Evolutionary conservation across 2,797 vertebrate genomes (phyloP).

Genomic region (Sebastes matsubarae): DNA sequence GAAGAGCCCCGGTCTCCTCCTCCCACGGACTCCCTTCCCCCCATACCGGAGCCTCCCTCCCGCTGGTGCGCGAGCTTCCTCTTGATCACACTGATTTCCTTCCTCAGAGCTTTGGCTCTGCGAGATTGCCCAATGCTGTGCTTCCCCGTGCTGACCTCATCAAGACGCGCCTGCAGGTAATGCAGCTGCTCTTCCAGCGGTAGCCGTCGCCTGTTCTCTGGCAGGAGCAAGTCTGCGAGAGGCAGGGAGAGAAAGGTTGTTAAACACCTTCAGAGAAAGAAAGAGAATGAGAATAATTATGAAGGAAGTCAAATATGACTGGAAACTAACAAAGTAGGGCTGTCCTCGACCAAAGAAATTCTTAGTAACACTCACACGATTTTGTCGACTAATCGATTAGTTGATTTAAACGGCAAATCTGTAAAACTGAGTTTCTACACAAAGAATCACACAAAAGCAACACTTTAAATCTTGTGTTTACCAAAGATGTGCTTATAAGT

Average conservation of each 20-base stretch:
- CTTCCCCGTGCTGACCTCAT: constrained; percentile 91
- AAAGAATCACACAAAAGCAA: not conserved
- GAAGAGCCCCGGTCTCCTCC: constrained; percentile 77
- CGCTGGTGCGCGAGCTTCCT: constrained; percentile 94
- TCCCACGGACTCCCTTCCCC: constrained; percentile 84
- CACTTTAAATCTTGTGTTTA: not conserved
- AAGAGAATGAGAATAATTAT: not conserved
- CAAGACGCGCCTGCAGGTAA: constrained; percentile 89
- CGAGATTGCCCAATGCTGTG: constrained; percentile 95
- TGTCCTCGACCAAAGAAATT: not conserved
- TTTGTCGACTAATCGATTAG: not conserved
- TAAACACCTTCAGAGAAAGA: not conserved
- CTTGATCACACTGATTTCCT: constrained; percentile 95
- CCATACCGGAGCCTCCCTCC: constrained; percentile 85
- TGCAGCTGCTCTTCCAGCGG: constrained; percentile 95
- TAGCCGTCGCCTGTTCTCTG: constrained; percentile 91
- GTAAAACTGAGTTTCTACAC: not conserved
- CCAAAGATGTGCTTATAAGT: not conserved
- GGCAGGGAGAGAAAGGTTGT: not conserved
- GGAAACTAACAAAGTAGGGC: not conserved
- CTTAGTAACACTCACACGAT: not conserved
- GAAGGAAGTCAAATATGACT: not conserved
- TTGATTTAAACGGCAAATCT: not conserved
- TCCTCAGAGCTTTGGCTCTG: constrained; percentile 95
- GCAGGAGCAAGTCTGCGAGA: constrained; percentile 85